These are phyloP conservation scores for Melanotaenia pygmaea DNA, from an alignment of 2,797 vertebrate genomes.

Conservation along the genomic window DNA sequence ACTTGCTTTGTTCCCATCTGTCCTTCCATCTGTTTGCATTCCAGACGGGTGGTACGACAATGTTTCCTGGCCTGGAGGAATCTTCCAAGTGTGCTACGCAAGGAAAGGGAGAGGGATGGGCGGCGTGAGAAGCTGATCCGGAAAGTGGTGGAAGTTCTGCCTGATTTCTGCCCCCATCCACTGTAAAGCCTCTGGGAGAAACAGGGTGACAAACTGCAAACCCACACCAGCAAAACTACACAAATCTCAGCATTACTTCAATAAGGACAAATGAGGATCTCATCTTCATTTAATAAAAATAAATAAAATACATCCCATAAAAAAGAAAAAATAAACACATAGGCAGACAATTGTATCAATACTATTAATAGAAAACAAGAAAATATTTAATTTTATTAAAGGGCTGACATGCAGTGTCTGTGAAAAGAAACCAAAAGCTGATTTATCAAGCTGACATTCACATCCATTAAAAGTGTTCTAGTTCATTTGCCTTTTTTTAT, in stretches of 20 bases:
- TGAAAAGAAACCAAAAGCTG: constrained; percentile 5
- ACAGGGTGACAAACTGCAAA: background rate
- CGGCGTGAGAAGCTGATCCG: constrained; percentile 85
- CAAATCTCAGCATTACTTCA: constrained; percentile 4
- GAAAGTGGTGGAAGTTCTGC: constrained; percentile 90
- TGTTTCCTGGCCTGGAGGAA: constrained; percentile 85
- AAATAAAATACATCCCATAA: constrained; percentile 24
- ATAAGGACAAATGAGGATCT: constrained; percentile 6
- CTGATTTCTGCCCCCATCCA: constrained; percentile 82
- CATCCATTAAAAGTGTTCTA: background rate
- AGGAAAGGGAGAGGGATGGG: constrained; percentile 84
- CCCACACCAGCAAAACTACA: background rate
- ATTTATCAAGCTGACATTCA: constrained; percentile 27
- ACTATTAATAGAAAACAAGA: constrained; percentile 13
- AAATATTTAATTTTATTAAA: constrained; percentile 1
- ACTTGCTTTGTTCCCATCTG: constrained; percentile 47
- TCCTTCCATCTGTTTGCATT: constrained; percentile 58
- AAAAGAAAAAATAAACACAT: constrained; percentile 26
- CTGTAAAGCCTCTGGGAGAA: constrained; percentile 31
- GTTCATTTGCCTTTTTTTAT: constrained; percentile 20
- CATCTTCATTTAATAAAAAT: constrained; percentile 51
- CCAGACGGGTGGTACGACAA: constrained; percentile 79
- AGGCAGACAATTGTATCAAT: constrained; percentile 3
- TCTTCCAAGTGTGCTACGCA: constrained; percentile 79
- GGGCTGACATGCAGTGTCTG: constrained; percentile 5